Evolutionary conservation across 92 coral and sea anemone species (phyloP), one percentile per base, ranked within the genome.

Genomic region (Umimayanthus chanpuru): DNA sequence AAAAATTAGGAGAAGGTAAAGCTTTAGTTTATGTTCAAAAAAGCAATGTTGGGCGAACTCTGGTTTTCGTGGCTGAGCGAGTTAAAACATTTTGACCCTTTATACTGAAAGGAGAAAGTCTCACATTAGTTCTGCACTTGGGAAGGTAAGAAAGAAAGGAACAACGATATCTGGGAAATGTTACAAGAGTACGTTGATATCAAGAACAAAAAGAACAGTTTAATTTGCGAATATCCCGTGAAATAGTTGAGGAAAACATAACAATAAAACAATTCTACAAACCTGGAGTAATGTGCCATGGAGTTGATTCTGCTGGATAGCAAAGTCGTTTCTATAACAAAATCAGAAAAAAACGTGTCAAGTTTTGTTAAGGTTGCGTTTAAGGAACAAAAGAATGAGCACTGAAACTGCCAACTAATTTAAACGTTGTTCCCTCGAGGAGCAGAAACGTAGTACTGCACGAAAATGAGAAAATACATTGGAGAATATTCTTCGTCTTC

Each of bases 231-330:
- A 47, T 39, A 12, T 8, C 55, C 4, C 38, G 6, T 87, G 18
- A 79, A n/a, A 14, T 5, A 79, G 70, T 5, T 9, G 2, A 39
- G 21, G 43, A 53, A 72, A 58, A 47, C 23, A 21, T 67, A 6
- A 38, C 58, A 36, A 15, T 53, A 3, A 38, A 10, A 58, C 18
- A 1, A 3, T 29, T 36, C 20, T 39, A 81, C 93, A 75, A 53
- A 95, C 99, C 90, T 96, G 99, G 39, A 95, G 93, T 64, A 96
- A 85, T 20, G 94, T 85, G 67, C 99, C 99, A 88, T 96, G 99
- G 73, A 95, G 85, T 9, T 88, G 88, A 88, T 96, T 96, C 64
- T 95, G 96, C n/a, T 81, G 77, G 16, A 55, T 90, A 40, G 71
- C 53, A n/a, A 64, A 61, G 25, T 85, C 76, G 65, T 94, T 89